phyloP scores from a whole-genome alignment of 1,140 invertebrate species.

The Tetraneura akinire region DNA sequence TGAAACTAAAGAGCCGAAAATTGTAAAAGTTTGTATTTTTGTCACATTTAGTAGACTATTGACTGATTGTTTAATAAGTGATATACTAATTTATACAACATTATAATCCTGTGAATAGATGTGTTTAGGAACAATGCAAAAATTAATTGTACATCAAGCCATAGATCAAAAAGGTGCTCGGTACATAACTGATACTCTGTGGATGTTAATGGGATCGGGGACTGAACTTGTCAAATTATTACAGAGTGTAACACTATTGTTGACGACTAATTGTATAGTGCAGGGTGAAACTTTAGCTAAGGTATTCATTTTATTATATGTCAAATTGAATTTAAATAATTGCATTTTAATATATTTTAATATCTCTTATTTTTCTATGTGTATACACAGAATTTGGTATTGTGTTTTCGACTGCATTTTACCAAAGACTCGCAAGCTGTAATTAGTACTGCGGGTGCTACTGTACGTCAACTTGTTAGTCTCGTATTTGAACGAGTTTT shows the following conservation, averaged over 20 bases:
- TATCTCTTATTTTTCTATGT: too few relatives aligned
- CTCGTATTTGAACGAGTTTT: constrained; percentile 94
- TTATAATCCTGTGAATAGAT: constrained; percentile 65
- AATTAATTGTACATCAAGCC: constrained; percentile 78
- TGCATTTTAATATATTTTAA: too few relatives aligned
- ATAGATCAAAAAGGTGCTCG: constrained; percentile 86
- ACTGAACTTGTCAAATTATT: constrained; percentile 95
- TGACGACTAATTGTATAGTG: constrained; percentile 92
- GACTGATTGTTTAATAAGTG: too few relatives aligned
- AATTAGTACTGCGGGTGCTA: constrained; percentile 95
- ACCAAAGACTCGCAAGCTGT: constrained; percentile 85
- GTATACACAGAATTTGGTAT: constrained; percentile 77
- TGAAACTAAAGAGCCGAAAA: constrained; percentile 95
- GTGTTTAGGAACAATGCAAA: constrained; percentile 87
- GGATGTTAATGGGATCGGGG: constrained; percentile 88
- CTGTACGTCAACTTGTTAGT: constrained; percentile 93
- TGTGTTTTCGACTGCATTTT: constrained; percentile 94
- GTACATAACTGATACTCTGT: constrained; percentile 90
- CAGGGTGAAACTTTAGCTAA: constrained; percentile 90
- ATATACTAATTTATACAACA: too few relatives aligned
- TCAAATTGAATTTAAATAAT: neutral
- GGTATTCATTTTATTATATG: constrained; percentile 60
- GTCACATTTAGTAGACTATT: too few relatives aligned
- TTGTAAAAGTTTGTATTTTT: constrained; percentile 76
- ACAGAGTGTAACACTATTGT: constrained; percentile 90